These are phyloP conservation scores for Edolisoma coerulescens DNA, from an alignment of 2,113 vertebrate species.

Conservation along the genomic window DNA sequence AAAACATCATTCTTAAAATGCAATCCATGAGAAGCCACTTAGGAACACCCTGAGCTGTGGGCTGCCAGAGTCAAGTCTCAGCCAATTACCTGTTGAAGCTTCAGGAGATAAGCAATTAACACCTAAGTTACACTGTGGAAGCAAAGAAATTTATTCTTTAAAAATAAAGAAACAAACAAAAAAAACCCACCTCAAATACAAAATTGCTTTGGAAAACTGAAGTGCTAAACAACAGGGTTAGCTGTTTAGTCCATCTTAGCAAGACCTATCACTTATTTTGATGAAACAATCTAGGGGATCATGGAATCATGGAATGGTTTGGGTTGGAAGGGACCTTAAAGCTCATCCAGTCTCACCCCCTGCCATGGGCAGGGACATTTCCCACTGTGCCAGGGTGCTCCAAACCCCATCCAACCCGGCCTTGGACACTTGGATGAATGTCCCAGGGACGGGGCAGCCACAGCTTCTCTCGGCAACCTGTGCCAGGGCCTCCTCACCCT, in stretches of 20 bases:
- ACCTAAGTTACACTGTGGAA: neutral
- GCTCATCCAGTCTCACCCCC: neutral
- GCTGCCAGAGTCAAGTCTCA: neutral
- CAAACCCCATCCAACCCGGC: accelerated
- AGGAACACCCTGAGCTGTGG: neutral
- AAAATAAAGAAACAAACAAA: neutral
- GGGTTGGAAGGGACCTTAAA: neutral
- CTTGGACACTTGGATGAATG: neutral
- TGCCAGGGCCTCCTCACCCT: neutral
- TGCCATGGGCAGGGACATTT: neutral
- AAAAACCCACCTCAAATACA: neutral
- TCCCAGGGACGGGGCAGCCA: neutral
- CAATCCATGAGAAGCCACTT: neutral
- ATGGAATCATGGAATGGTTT: neutral
- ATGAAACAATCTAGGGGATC: neutral
- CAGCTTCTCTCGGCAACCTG: neutral
- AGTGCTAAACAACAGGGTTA: neutral
- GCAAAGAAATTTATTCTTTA: neutral
- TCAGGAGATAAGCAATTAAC: neutral
- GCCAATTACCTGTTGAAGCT: neutral
- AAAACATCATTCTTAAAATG: neutral
- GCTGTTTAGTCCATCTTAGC: neutral
- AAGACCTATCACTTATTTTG: neutral
- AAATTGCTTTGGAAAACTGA: neutral
- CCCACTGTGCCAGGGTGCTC: accelerated